phyloP scores from a whole-genome alignment of 2,113 vertebrate genomes.

The Perognathus longimembris region DNA sequence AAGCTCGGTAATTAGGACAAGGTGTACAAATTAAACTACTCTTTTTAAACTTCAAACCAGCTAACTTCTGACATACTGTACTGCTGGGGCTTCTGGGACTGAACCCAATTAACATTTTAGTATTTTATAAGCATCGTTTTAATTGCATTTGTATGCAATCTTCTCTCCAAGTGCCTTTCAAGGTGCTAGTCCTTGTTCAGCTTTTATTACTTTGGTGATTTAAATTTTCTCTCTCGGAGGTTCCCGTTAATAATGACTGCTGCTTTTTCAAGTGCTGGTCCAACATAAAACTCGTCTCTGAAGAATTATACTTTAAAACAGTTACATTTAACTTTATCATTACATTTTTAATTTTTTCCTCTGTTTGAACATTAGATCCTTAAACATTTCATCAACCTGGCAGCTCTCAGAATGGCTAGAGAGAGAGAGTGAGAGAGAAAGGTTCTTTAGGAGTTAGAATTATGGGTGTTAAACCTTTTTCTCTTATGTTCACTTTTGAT shows the following conservation, averaged over 20 bases:
- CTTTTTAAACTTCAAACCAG: constrained; percentile 94
- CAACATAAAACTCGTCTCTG: constrained; percentile 88
- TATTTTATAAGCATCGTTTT: constrained; percentile 93
- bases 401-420: constrained; percentile 79
- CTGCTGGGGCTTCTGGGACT: constrained; percentile 92
- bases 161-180: constrained; percentile 91
- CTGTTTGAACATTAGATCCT: constrained; percentile 86
- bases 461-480: constrained; percentile 47
- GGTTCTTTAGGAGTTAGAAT: constrained; percentile 70
- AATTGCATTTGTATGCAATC: constrained; percentile 93
- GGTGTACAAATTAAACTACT: constrained; percentile 94
- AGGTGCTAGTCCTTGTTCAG: constrained; percentile 89
- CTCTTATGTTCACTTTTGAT: constrained; percentile 38
- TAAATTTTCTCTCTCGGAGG: constrained; percentile 90
- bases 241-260: constrained; percentile 90
- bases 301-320: constrained; percentile 90
- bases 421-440: constrained; percentile 78
- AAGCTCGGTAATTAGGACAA: constrained; percentile 93
- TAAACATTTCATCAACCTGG: constrained; percentile 87
- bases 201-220: constrained; percentile 92
- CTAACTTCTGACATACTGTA: constrained; percentile 94
- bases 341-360: constrained; percentile 87
- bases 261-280: constrained; percentile 88
- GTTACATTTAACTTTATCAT: constrained; percentile 91
- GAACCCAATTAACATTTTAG: constrained; percentile 94